Conservation (phyloP, 2,888 invertebrate species). For the Agonopterix alstromeriana region DNA sequence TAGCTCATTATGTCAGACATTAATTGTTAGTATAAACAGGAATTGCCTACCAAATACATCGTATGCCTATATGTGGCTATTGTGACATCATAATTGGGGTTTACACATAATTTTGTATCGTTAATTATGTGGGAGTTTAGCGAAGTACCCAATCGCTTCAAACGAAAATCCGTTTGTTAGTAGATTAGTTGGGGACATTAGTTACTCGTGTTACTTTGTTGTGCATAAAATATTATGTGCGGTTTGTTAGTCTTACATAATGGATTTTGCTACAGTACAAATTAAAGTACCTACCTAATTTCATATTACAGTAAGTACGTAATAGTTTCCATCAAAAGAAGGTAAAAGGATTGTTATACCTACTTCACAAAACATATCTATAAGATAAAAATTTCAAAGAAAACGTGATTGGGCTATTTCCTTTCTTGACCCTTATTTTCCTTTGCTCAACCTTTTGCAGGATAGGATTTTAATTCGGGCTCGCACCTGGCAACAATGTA, state of each 20-base stretch:
- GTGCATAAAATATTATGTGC: neutral
- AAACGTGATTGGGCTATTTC: constrained; percentile 4
- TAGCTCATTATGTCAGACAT: constrained; percentile 31
- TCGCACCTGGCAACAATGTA: constrained; percentile 23
- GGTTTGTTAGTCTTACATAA: neutral
- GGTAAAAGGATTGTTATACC: no score
- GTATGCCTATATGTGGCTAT: no score
- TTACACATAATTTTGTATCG: no score
- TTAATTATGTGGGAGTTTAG: no score
- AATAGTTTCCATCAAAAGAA: no score
- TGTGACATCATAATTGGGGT: no score
- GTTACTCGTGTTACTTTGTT: neutral
- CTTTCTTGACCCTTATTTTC: constrained; percentile 18
- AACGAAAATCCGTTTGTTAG: no score
- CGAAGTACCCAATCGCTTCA: no score
- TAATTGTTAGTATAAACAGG: constrained; percentile 23
- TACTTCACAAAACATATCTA: neutral
- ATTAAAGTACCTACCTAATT: no score
- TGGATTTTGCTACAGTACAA: no score
- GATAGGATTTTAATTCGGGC: constrained; percentile 24
- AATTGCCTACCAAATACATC: neutral
- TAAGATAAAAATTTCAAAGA: constrained; percentile 4
- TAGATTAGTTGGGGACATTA: no score
- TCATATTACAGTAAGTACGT: no score
- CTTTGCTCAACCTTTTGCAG: constrained; percentile 22